A percentile compares a stretch with the other conserved stretches of the same genome.
These are phyloP conservation scores for Fissipunctia ypsillon DNA, from an alignment of 2,888 invertebrate genomes.

Conservation along the genomic window DNA sequence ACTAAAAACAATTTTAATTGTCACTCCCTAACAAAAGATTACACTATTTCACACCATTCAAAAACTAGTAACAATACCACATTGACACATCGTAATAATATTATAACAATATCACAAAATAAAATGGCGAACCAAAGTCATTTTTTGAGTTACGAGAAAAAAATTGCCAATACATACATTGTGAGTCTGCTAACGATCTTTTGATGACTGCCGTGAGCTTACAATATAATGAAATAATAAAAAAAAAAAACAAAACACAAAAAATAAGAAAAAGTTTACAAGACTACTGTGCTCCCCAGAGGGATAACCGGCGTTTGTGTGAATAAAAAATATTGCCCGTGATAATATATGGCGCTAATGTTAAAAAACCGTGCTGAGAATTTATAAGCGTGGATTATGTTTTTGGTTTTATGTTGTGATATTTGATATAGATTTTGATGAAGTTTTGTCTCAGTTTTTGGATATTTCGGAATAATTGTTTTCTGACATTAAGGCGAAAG, in stretches of 20 bases:
- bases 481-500: too few relatives aligned
- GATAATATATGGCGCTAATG: slow-evolving; percentile 62
- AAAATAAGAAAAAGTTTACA: slow-evolving; percentile 73
- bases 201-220: slow-evolving; percentile 84
- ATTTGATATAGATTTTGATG: background rate
- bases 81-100: slow-evolving; percentile 75
- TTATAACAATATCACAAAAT: slow-evolving; percentile 67
- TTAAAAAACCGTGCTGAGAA: slow-evolving; percentile 36
- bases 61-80: slow-evolving; percentile 69
- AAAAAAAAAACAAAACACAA: slow-evolving; percentile 69
- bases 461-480: background rate
- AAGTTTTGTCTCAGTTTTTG: background rate
- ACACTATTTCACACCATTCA: slow-evolving; percentile 71
- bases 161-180: slow-evolving; percentile 85
- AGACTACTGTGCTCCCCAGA: slow-evolving; percentile 73
- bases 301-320: slow-evolving; percentile 62
- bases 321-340: slow-evolving; percentile 53
- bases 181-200: slow-evolving; percentile 85
- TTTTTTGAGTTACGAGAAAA: slow-evolving; percentile 87
- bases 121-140: slow-evolving; percentile 69
- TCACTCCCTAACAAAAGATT: slow-evolving; percentile 61
- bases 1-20: slow-evolving; percentile 68
- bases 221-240: slow-evolving; percentile 86
- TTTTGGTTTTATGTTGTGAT: slow-evolving; percentile 28
- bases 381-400: slow-evolving; percentile 31